Percentiles rank a stretch among this genome's conserved stretches.
phyloP scores from a whole-genome alignment of 2,113 vertebrate genomes.

The Hydrochoerus hydrochaeris region DNA sequence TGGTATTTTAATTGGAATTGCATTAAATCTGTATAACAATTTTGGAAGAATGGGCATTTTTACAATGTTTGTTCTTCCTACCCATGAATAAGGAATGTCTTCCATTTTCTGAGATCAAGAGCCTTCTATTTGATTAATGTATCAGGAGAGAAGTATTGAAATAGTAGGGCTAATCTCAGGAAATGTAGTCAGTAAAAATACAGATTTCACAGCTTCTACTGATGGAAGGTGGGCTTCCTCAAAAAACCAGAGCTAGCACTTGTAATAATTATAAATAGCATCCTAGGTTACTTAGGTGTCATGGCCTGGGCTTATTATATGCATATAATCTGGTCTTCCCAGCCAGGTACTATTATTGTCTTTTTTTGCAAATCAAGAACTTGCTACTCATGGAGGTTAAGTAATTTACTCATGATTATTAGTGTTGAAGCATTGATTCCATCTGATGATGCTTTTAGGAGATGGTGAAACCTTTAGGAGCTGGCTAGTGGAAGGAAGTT shows the following conservation, averaged over 20 bases:
- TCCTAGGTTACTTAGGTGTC: not conserved
- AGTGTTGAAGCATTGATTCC: not conserved
- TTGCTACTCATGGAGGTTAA: too few species aligned
- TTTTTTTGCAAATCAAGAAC: not conserved
- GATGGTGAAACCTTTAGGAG: not conserved
- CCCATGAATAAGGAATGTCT: too few species aligned
- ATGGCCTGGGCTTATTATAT: not conserved
- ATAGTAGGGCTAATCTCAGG: not conserved
- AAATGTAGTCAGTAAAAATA: not conserved
- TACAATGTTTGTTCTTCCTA: too few species aligned
- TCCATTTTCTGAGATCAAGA: too few species aligned
- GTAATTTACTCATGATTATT: too few species aligned
- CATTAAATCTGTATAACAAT: too few species aligned
- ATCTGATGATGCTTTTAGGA: too few species aligned
- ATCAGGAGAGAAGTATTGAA: not conserved
- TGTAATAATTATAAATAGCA: not conserved
- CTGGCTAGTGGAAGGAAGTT: not conserved
- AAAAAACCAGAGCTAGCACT: not conserved
- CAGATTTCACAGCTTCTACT: not conserved
- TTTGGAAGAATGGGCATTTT: too few species aligned
- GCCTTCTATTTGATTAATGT: not conserved
- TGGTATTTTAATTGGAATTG: too few species aligned
- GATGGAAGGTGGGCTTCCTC: not conserved
- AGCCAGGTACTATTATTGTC: not conserved
- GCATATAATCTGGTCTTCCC: conserved; percentile 20